Conservation (phyloP, 1,140 invertebrate species). For the Nasonia vitripennis region DNA sequence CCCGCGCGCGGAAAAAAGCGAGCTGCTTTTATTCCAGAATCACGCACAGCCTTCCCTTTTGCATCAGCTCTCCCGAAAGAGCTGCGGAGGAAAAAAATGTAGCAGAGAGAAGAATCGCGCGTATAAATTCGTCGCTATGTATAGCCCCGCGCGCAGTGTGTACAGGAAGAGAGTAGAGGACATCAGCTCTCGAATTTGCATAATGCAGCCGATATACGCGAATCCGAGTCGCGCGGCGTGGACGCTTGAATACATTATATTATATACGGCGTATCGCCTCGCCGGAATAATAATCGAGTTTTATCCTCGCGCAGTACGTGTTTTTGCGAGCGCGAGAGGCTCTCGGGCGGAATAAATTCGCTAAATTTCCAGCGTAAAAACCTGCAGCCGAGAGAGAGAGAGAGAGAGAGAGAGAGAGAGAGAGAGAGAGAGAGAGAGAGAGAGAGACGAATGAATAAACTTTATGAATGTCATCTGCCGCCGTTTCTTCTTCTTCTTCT, state of each 20-base stretch:
- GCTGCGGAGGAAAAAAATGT: not conserved
- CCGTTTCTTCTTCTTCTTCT: not conserved
- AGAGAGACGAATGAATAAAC: slow-evolving; percentile 24
- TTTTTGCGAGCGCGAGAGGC: slow-evolving; percentile 11
- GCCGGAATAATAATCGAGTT: slow-evolving; percentile 37
- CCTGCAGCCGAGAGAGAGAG: not conserved
- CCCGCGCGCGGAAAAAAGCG: too few relatives aligned
- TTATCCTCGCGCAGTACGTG: not conserved
- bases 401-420: not conserved
- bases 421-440: too few relatives aligned
- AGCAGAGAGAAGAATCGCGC: not conserved
- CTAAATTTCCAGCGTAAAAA: slow-evolving; percentile 26
- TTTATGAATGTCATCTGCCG: slow-evolving; percentile 29
- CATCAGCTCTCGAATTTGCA: slow-evolving; percentile 13
- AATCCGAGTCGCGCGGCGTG: slow-evolving; percentile 7
- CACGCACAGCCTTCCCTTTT: not conserved
- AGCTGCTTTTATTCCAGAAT: not conserved
- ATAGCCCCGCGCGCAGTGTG: not conserved
- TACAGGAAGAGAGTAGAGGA: not conserved
- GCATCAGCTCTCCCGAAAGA: not conserved
- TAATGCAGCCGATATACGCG: slow-evolving; percentile 27
- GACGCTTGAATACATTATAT: slow-evolving; percentile 26
- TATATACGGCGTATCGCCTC: slow-evolving; percentile 27
- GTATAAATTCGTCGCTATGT: slow-evolving; percentile 10
- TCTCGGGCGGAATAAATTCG: slow-evolving; percentile 31